A percentile compares a stretch with the other conserved stretches of the same genome.
Conservation (phyloP, 2,888 invertebrate genomes). For the Dimorphilus gyrociliatus region DNA sequence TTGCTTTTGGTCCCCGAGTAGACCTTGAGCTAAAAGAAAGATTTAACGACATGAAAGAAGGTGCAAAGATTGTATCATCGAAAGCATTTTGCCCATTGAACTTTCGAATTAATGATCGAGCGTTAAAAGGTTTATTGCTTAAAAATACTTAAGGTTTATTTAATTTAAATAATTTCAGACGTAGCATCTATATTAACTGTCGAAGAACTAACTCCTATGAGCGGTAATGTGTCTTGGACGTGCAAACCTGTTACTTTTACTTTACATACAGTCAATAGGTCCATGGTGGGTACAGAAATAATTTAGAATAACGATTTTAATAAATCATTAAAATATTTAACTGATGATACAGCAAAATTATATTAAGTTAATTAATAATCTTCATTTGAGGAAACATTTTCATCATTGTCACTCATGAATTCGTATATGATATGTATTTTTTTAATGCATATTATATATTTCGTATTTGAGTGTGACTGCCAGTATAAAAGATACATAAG, state of each 20-base stretch:
- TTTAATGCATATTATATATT: too few relatives aligned
- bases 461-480: too few relatives aligned
- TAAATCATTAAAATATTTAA: too few relatives aligned
- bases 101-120: conserved; percentile 91
- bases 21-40: conserved; percentile 82
- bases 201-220: conserved; percentile 79
- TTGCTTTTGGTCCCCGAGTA: conserved; percentile 89
- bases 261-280: conserved; percentile 90
- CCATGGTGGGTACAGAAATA: conserved; percentile 39
- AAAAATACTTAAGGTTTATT: not conserved
- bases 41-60: conserved; percentile 73
- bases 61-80: conserved; percentile 86
- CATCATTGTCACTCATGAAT: too few relatives aligned
- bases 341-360: too few relatives aligned
- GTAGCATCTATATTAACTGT: conserved; percentile 98
- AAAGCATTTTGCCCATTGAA: conserved; percentile 97
- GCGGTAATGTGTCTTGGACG: conserved; percentile 96
- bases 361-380: too few relatives aligned
- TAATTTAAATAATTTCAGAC: conserved; percentile 43
- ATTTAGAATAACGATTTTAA: conserved; percentile 18
- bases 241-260: conserved; percentile 96
- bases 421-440: too few relatives aligned
- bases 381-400: too few relatives aligned
- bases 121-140: conserved; percentile 57
- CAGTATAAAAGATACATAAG: too few relatives aligned